phyloP scores from a whole-genome alignment of 2,113 vertebrate species.

The Ceyx melanurus region DNA sequence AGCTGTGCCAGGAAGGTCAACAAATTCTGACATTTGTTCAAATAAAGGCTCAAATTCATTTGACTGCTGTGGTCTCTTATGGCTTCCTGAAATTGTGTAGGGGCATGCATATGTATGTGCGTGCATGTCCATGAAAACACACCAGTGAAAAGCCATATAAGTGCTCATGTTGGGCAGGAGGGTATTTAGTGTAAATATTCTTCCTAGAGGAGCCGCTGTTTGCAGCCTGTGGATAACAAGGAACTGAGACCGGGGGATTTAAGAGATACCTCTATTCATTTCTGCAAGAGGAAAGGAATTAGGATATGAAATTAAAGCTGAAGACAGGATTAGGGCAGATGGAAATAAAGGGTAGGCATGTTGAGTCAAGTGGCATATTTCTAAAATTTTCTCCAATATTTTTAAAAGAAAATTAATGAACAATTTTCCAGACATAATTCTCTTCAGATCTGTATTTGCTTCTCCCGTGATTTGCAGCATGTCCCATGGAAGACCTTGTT shows the following conservation, averaged over 20 bases:
- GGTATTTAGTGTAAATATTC: neutral
- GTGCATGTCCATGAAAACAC: accelerated
- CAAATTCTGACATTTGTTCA: neutral
- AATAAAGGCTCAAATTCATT: neutral
- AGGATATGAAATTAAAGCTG: neutral
- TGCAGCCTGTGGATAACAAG: neutral
- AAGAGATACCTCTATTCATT: neutral
- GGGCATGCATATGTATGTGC: accelerated
- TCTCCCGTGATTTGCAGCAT: neutral
- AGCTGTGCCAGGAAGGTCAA: neutral
- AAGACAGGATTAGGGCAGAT: slow-evolving; percentile 1
- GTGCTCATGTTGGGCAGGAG: neutral
- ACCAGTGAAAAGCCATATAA: accelerated
- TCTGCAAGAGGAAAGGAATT: neutral
- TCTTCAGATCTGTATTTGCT: neutral
- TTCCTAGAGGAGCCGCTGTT: neutral
- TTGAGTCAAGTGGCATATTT: neutral
- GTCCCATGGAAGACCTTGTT: neutral
- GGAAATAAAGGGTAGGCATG: neutral
- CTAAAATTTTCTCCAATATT: neutral
- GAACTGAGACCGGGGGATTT: neutral
- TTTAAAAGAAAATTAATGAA: neutral
- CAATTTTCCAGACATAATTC: neutral
- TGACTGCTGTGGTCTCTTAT: neutral
- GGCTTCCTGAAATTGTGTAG: neutral